Evolutionary conservation across 2,888 invertebrate genomes (phyloP), one percentile per base, ranked within the genome.

Genomic region (Listrodromus nycthemerus): DNA sequence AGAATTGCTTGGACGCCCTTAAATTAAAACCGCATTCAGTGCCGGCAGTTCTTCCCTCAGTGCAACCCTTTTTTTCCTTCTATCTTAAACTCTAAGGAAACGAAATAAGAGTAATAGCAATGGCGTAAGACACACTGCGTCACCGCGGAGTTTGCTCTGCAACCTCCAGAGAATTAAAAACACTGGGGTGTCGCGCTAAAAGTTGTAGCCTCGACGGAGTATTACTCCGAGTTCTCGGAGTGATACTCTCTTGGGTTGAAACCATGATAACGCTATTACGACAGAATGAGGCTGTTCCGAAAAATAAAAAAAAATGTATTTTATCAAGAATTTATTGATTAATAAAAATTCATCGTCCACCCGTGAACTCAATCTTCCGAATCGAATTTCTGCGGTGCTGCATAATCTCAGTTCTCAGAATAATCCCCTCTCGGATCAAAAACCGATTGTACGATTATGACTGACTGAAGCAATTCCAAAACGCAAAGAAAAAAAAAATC

Each of bases 1-100:
- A 84, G 76, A 79, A 75, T 83, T 82, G 66, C 84, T 66, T 61
- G 82, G 74, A 84, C 80, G 80, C 82, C 71, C 76, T 83, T 80
- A 81, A 82, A 86, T 86, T 80, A 83, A 82, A 82, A 83, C 69
- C 74, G 80, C 73, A 78, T 69, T 84, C 83, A 73, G 70, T 76
- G 79, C 79, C 70, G 52, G 70, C 63, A 71, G 71, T 30, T 66
- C 37, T 70, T 71, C 48, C 33, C 33, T 45, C 30, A 16, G 41
- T 37, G 21, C 58, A 6, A 19, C 19, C 37, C 13, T 65, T 55
- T 73, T 41, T 30, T 66, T 45, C 55, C 45, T 21, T 61, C 71
- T 24, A 67, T 70, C 50, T 45, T n/a, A n/a, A 77, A 80, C 73
- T 80, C 77, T 13, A 67, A 76, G 83, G 71, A 83, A 80, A 80